A percentile compares a stretch with the other conserved stretches of the same genome.
Evolutionary conservation across 92 coral and sea anemone genomes (phyloP).

Genomic region (Diadumene lineata): DNA sequence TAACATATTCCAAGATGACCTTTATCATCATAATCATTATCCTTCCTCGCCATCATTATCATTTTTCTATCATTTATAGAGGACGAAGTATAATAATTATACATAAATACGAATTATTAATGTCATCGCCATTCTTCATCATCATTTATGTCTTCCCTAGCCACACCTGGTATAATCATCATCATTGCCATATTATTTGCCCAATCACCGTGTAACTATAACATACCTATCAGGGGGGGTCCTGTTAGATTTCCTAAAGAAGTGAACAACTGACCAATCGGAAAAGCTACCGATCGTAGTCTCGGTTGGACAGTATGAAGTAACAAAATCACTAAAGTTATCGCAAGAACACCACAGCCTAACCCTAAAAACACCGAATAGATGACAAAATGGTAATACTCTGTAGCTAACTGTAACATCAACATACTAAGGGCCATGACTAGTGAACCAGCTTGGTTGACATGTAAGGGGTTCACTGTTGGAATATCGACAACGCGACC

Average conservation of each 20-base stretch:
- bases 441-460: constrained; percentile 26
- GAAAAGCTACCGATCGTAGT: constrained; percentile 7
- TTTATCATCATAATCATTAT: background rate
- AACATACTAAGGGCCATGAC: constrained; percentile 28
- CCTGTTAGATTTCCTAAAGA: constrained; percentile 22
- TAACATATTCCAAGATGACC: too few species aligned
- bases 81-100: too few species aligned
- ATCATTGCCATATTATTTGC: background rate
- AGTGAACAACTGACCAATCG: constrained; percentile 17
- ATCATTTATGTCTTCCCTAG: too few species aligned
- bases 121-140: background rate
- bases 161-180: too few species aligned
- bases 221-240: constrained; percentile 24
- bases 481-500: constrained; percentile 21
- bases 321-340: constrained; percentile 18
- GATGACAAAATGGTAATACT: constrained; percentile 18
- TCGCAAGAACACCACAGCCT: constrained; percentile 12
- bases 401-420: constrained; percentile 15
- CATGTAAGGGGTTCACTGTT: constrained; percentile 25
- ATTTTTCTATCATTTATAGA: too few species aligned
- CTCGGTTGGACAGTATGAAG: constrained; percentile 14
- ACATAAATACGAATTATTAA: too few species aligned
- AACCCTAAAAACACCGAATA: constrained; percentile 27
- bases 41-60: background rate
- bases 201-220: too few species aligned